Base-by-base conservation (phyloP, 23 tunicate genomes). In the Halocynthia roretzi region DNA sequence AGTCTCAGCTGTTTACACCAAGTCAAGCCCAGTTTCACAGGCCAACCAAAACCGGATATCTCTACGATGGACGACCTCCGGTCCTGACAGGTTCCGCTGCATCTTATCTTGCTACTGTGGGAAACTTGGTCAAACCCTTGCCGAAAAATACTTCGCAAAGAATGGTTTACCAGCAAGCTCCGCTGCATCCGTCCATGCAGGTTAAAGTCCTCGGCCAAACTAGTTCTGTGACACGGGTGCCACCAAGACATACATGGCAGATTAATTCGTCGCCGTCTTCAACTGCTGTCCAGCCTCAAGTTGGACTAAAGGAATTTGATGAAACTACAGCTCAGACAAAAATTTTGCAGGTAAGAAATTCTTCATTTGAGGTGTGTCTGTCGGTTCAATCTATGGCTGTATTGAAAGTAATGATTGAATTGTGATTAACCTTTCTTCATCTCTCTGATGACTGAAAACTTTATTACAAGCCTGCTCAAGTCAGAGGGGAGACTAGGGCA, bases 1-100 rank as follows among this genome's bases (percentile, higher is more conserved):
- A 74, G 56, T 11, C 67, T 8, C 9, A 50, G 56, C 78, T 74
- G 20, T 74, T 74, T 64, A 74, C 78, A 23, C 78, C 78, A 5
- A 52, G 56, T 48, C 78, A 74, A 54, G 64, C 78, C 64, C 78
- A 74, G 56, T 44, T 74, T 5, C 78, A 74, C 21, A 10, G 78
- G 4, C 56, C 78, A 8, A 62, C 78, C 12, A 62, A 74, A n/a
- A 53, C 64, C 68, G 63, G 56, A 31, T 31, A 31, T 4, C 44
- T 31, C 44, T 31, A 31, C 44, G 44, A 31, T 31, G 44, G 44
- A 4, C 44, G 44, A 0, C 56, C 19, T 20, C 63, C 56, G 20
- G 23, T 44, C 31, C 19, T 56, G 23, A 5, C 56, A 53, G 56
- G 23, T 7, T 7, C 78, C 7, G 31, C 8, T 20, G 12, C n/a